phyloP scores from a whole-genome alignment of 2,888 invertebrate genomes.

The Chrysolina oricalcia region DNA sequence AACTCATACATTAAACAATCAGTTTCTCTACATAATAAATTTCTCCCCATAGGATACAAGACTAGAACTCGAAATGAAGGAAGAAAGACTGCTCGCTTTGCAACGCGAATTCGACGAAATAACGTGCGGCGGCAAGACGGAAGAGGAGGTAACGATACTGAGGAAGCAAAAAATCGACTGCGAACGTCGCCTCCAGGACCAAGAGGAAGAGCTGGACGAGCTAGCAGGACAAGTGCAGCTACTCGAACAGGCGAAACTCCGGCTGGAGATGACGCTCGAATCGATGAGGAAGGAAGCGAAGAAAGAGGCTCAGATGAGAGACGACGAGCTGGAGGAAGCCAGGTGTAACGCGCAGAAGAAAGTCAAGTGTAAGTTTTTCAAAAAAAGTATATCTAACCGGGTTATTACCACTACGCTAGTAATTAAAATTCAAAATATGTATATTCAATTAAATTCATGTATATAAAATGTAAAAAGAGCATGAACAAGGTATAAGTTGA shows the following conservation, averaged over 20 bases:
- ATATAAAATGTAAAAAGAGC: too few relatives aligned
- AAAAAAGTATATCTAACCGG: too few relatives aligned
- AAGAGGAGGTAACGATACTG: constrained; percentile 88
- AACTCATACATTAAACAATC: neutral
- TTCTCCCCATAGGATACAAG: constrained; percentile 86
- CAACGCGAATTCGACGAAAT: constrained; percentile 90
- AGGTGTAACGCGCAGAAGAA: constrained; percentile 93
- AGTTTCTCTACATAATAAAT: too few relatives aligned
- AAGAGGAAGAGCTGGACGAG: constrained; percentile 97
- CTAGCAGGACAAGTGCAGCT: constrained; percentile 86
- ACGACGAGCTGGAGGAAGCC: constrained; percentile 95
- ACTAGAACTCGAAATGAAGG: constrained; percentile 90
- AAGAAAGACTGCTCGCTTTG: constrained; percentile 86
- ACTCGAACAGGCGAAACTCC: constrained; percentile 92
- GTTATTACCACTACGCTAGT: too few relatives aligned
- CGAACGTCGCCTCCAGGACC: constrained; percentile 88
- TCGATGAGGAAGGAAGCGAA: constrained; percentile 93
- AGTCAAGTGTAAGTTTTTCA: constrained; percentile 79
- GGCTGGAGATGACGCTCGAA: constrained; percentile 95
- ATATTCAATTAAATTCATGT: too few relatives aligned
- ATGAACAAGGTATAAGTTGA: too few relatives aligned
- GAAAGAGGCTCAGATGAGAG: constrained; percentile 91
- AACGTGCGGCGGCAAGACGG: constrained; percentile 85
- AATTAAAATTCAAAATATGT: too few relatives aligned
- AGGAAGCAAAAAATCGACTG: constrained; percentile 90